phyloP scores from a whole-genome alignment of 64 coral and sea anemone species.

The Porites australiensis region DNA sequence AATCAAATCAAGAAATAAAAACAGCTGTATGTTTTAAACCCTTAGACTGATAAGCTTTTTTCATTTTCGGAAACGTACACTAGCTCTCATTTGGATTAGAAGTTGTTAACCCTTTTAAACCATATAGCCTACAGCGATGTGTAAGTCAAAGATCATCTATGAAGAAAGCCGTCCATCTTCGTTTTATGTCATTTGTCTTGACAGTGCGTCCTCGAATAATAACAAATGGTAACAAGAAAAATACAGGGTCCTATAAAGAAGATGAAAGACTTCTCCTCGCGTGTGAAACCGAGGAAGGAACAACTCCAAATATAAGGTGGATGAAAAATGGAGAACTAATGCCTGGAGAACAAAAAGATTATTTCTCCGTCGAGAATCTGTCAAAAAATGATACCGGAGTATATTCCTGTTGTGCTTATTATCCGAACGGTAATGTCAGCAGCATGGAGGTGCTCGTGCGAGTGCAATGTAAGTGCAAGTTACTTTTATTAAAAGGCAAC shows the following conservation, averaged over 20 bases:
- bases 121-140: too few species aligned
- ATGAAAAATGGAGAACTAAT: neutral
- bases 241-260: neutral
- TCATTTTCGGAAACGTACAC: too few species aligned
- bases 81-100: too few species aligned
- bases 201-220: neutral
- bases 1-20: too few species aligned
- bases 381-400: neutral
- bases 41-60: too few species aligned
- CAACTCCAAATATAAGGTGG: neutral
- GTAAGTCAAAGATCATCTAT: too few species aligned
- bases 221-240: neutral
- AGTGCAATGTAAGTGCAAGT: slow-evolving; percentile 4
- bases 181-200: neutral
- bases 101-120: too few species aligned
- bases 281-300: neutral
- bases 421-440: neutral
- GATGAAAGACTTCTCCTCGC: neutral
- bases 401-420: neutral
- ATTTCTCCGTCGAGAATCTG: neutral
- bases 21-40: too few species aligned
- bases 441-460: neutral
- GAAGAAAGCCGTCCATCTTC: neutral
- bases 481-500: neutral
- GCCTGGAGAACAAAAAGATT: neutral